Conservation (phyloP, 2,888 invertebrate genomes). For the Tenthredo distinguenda region DNA sequence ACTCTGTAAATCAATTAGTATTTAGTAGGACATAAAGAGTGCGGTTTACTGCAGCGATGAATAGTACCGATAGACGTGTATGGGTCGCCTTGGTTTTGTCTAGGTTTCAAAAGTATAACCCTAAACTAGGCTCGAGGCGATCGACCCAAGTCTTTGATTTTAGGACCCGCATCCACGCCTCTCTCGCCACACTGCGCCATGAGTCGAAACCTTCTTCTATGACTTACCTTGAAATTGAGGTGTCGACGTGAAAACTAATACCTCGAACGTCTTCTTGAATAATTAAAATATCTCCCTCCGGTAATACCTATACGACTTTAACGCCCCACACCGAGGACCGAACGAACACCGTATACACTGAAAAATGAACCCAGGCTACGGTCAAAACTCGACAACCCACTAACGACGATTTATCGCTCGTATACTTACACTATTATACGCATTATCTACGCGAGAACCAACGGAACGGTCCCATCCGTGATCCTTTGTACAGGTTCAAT, state of each 20-base stretch:
- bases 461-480: neutral
- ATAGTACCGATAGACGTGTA: constrained; percentile 49
- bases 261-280: constrained; percentile 35
- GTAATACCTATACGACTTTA: neutral
- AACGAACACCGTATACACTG: constrained; percentile 7
- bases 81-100: constrained; percentile 11
- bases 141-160: constrained; percentile 51
- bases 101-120: constrained; percentile 26
- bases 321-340: constrained; percentile 53
- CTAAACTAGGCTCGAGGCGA: constrained; percentile 2
- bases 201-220: neutral
- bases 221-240: constrained; percentile 54
- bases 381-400: constrained; percentile 46
- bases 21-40: constrained; percentile 57
- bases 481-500: constrained; percentile 19
- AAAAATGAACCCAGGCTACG: constrained; percentile 36
- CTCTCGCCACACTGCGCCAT: neutral
- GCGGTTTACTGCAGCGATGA: constrained; percentile 57
- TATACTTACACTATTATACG: constrained; percentile 16
- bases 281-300: constrained; percentile 52
- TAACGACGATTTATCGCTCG: constrained; percentile 49
- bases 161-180: constrained; percentile 52
- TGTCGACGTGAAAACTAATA: constrained; percentile 60
- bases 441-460: neutral
- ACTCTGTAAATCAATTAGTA: constrained; percentile 60